Evolutionary conservation across 1,140 invertebrate species (phyloP).

Genomic region (Meloidogyne exigua): DNA sequence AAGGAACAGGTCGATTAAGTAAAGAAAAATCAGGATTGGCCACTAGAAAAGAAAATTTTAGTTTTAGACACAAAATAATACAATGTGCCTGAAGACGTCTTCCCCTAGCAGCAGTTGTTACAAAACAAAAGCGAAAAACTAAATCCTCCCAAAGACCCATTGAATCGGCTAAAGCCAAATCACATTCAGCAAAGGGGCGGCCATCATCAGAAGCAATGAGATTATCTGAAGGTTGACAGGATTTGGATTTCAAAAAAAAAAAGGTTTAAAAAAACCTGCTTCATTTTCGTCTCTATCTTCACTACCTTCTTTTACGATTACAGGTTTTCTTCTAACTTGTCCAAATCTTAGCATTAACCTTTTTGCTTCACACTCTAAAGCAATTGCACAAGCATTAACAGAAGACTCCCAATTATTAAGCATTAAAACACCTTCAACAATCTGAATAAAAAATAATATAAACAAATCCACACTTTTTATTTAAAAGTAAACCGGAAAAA

Average conservation of each 20-base stretch:
- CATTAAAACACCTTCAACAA: constrained; percentile 43
- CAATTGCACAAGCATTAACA: constrained; percentile 24
- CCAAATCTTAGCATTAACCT: constrained; percentile 25
- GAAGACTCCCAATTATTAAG: constrained; percentile 32
- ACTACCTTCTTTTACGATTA: background rate
- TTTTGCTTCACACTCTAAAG: constrained; percentile 32
- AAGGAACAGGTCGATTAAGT: constrained; percentile 26
- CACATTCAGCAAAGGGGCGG: constrained; percentile 33
- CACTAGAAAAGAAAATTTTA: constrained; percentile 6
- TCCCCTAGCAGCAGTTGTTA: constrained; percentile 34
- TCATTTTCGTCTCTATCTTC: background rate
- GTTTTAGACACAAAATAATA: background rate
- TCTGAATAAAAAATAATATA: constrained; percentile 21
- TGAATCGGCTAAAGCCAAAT: constrained; percentile 11
- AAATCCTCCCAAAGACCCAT: constrained; percentile 36
- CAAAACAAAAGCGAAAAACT: constrained; percentile 42
- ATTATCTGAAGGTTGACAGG: background rate
- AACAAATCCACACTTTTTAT: background rate
- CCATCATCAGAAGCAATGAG: background rate
- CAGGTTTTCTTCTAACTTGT: constrained; percentile 4
- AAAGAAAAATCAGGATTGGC: background rate
- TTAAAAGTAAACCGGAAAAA: constrained; percentile 36
- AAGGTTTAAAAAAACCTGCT: background rate
- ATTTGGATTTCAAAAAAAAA: background rate
- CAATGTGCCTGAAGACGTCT: constrained; percentile 31